Percentiles rank a stretch among this genome's conserved stretches.
phyloP scores from a whole-genome alignment of 2,113 vertebrate species.

The Hydrochoerus hydrochaeris region DNA sequence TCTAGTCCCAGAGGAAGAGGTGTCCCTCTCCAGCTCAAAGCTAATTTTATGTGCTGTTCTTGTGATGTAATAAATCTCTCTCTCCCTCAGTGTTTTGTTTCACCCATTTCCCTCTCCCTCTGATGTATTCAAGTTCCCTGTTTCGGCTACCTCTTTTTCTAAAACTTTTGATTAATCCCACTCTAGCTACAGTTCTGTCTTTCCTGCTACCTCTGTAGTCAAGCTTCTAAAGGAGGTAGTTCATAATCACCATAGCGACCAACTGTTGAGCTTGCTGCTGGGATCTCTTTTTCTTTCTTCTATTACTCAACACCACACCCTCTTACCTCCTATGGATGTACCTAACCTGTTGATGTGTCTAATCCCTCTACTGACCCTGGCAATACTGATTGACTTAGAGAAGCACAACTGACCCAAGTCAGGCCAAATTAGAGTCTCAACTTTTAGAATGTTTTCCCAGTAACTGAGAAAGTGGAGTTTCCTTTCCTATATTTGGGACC shows the following conservation, averaged over 20 bases:
- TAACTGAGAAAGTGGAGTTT: not conserved
- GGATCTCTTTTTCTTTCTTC: not conserved
- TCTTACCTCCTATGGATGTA: no score
- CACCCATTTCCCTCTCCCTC: not conserved
- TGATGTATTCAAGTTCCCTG: not conserved
- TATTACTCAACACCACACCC: no score
- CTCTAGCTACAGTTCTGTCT: not conserved
- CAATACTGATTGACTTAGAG: not conserved
- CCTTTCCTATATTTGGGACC: not conserved
- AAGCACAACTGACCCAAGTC: not conserved
- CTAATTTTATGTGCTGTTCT: not conserved
- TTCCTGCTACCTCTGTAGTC: not conserved
- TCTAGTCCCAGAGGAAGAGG: not conserved
- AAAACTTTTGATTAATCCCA: not conserved
- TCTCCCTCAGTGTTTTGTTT: not conserved
- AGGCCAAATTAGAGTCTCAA: not conserved
- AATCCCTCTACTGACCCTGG: not conserved
- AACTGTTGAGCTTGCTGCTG: not conserved
- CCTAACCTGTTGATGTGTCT: no score
- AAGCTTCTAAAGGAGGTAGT: not conserved
- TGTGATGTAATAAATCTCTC: not conserved
- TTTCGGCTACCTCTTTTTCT: not conserved
- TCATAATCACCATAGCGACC: fast-evolving
- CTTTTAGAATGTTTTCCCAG: not conserved
- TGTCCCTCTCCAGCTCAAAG: not conserved